Percentiles rank a stretch among this genome's conserved stretches.
Conservation (phyloP, 2,113 vertebrate genomes). For the Boulengeromyrus knoepffleri region DNA sequence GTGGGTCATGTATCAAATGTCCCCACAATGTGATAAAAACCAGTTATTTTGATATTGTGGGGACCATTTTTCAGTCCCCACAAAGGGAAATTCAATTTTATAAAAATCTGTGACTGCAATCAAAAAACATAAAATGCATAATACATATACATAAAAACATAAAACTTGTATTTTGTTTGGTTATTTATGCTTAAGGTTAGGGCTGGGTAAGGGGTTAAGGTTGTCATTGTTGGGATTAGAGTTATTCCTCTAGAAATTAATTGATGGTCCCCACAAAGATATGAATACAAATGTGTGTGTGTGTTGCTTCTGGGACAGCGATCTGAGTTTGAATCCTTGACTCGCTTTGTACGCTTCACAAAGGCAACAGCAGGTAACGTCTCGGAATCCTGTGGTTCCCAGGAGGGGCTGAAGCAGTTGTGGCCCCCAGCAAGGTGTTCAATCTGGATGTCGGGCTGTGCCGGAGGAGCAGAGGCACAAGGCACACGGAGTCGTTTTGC, state of each 20-base stretch:
- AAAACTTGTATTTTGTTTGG: neutral
- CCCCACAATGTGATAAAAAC: no score
- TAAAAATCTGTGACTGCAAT: no score
- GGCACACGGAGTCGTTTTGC: neutral
- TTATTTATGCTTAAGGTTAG: neutral
- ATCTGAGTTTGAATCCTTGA: neutral
- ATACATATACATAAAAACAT: no score
- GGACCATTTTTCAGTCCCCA: no score
- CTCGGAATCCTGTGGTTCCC: no score
- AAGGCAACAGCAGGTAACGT: neutral
- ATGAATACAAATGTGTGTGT: neutral
- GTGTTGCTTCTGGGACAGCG: neutral
- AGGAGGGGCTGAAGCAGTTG: neutral
- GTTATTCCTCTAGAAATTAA: neutral
- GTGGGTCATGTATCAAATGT: neutral
- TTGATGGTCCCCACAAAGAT: neutral
- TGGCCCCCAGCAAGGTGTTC: constrained; percentile 2
- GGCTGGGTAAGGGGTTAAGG: neutral
- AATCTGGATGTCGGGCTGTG: neutral
- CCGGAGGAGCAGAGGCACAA: neutral
- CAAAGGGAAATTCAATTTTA: no score
- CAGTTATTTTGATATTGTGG: no score
- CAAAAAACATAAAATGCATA: no score
- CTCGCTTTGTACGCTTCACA: neutral
- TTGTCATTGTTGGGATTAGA: neutral